These are phyloP conservation scores for Philaenus spumarius DNA, from an alignment of 1,140 invertebrate genomes.

Conservation along the genomic window DNA sequence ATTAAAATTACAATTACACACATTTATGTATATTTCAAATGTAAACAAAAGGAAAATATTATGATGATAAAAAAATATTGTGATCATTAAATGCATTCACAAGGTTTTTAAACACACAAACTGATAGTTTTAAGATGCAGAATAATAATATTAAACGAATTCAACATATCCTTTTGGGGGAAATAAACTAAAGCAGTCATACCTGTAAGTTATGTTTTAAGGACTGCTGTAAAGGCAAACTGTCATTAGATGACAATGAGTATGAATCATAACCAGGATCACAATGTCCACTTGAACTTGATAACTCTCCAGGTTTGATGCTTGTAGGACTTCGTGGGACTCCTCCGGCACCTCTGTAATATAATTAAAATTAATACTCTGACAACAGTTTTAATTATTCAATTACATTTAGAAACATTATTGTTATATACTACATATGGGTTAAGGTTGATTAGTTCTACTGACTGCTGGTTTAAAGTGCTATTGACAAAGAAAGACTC, in stretches of 20 bases:
- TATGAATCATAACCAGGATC: constrained; percentile 89
- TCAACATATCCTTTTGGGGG: too few relatives aligned
- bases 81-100: too few relatives aligned
- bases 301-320: constrained; percentile 53
- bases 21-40: too few relatives aligned
- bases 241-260: constrained; percentile 83
- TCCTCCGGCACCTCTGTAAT: constrained; percentile 36
- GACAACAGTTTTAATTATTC: background rate
- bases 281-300: constrained; percentile 53
- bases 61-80: too few relatives aligned
- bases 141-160: too few relatives aligned
- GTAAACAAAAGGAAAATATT: too few relatives aligned
- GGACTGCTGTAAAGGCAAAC: constrained; percentile 60
- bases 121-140: too few relatives aligned
- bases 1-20: too few relatives aligned
- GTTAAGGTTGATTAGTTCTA: background rate
- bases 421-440: background rate
- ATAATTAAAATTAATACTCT: constrained; percentile 7
- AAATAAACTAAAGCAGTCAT: too few relatives aligned
- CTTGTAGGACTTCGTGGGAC: constrained; percentile 66
- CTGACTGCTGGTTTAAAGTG: background rate
- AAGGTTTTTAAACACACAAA: too few relatives aligned
- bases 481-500: too few relatives aligned
- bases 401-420: background rate
- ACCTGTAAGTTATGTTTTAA: constrained; percentile 67